phyloP scores from a whole-genome alignment of 2,113 vertebrate species.

The Chamaea fasciata region DNA sequence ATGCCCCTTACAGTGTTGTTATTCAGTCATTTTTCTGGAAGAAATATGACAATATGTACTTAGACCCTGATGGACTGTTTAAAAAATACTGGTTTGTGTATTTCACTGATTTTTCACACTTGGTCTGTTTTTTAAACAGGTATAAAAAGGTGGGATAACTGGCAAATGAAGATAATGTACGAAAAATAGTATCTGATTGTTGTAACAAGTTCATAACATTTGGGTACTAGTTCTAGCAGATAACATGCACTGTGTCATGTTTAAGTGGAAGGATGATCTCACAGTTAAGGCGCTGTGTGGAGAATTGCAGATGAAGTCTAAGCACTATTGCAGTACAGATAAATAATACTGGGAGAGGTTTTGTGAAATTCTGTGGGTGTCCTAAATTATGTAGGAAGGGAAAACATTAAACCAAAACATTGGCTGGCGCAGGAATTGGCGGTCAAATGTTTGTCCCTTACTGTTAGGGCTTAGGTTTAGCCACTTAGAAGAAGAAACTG shows the following conservation, averaged over 20 bases:
- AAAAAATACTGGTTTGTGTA: neutral
- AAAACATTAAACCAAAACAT: neutral
- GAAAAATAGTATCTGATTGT: neutral
- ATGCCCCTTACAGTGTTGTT: neutral
- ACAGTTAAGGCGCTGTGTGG: neutral
- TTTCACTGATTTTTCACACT: neutral
- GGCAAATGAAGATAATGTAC: neutral
- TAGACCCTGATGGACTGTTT: neutral
- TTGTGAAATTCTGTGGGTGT: neutral
- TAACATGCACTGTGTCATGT: neutral
- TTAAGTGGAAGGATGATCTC: neutral
- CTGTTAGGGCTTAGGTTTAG: neutral
- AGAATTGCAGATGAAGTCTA: constrained; percentile 13
- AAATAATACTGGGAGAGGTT: neutral
- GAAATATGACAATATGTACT: neutral
- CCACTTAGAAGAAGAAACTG: neutral
- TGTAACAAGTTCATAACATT: neutral
- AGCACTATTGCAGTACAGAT: neutral
- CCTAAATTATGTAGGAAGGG: neutral
- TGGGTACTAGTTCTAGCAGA: neutral
- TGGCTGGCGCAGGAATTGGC: neutral
- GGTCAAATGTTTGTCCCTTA: neutral
- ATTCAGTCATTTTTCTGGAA: neutral
- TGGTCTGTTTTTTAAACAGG: neutral
- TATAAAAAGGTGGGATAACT: neutral